Evolutionary conservation across 2,797 vertebrate species (phyloP).

Genomic region (Enteromius viviparus): DNA sequence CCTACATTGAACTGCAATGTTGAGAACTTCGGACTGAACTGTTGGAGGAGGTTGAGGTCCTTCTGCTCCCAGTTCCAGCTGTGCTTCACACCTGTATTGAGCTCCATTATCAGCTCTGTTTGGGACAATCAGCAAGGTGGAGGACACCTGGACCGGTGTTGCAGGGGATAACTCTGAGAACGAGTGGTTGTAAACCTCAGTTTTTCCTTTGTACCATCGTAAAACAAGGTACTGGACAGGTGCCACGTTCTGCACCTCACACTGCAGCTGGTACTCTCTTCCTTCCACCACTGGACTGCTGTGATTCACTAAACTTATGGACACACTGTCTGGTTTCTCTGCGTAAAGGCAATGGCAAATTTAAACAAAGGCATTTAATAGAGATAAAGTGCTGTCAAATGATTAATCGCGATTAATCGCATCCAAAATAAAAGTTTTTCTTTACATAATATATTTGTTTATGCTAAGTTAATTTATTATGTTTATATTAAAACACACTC

Average conservation of each 20-base stretch:
- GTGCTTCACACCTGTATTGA: conserved; percentile 47
- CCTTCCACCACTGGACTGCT: conserved; percentile 78
- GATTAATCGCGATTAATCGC: too few relatives aligned
- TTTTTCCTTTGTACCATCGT: conserved; percentile 79
- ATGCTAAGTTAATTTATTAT: too few relatives aligned
- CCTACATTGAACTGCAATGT: conserved; percentile 48
- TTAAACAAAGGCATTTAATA: not conserved
- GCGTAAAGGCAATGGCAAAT: conserved; percentile 17
- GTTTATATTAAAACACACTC: too few relatives aligned
- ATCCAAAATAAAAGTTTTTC: too few relatives aligned
- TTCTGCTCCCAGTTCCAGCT: conserved; percentile 47
- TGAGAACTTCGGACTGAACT: conserved; percentile 23
- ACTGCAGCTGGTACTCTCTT: conserved; percentile 80
- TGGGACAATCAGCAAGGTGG: conserved; percentile 76
- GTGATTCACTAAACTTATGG: conserved; percentile 77
- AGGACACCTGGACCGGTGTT: conserved; percentile 81
- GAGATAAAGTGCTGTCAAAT: too few relatives aligned
- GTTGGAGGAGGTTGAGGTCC: conserved; percentile 46
- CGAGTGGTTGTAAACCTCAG: conserved; percentile 79
- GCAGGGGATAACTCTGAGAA: conserved; percentile 78
- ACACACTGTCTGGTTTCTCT: conserved; percentile 81
- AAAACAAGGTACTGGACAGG: conserved; percentile 82
- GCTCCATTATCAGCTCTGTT: conserved; percentile 63
- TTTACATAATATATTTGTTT: too few relatives aligned
- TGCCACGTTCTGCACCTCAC: conserved; percentile 83